Conservation (phyloP, 2,113 vertebrate species). For the Eulemur macaco region DNA sequence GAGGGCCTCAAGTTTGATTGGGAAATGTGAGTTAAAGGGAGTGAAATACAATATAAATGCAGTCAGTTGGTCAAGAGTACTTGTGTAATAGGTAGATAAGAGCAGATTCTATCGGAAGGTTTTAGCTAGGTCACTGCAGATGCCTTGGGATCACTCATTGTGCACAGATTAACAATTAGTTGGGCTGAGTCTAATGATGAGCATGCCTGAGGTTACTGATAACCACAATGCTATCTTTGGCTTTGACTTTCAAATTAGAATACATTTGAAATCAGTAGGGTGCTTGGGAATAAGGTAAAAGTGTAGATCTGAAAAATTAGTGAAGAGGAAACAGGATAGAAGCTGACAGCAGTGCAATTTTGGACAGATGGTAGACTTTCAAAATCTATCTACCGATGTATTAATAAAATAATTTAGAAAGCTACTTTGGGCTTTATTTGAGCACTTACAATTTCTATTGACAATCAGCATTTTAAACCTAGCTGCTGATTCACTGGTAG, state of each 20-base stretch:
- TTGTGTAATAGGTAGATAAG: not conserved
- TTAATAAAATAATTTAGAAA: constrained; percentile 50
- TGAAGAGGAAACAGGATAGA: not conserved
- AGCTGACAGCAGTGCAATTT: not conserved
- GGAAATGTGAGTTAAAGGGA: not conserved
- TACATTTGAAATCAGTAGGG: not conserved
- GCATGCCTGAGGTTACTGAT: not conserved
- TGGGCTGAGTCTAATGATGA: not conserved
- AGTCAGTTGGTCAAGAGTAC: not conserved
- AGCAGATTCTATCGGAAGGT: not conserved
- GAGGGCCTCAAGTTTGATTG: not conserved
- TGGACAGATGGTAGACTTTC: not conserved
- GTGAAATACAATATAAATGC: not conserved
- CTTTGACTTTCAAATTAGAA: not conserved
- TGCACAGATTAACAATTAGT: not conserved
- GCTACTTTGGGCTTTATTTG: not conserved
- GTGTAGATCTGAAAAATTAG: not conserved
- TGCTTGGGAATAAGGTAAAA: not conserved
- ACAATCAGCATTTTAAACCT: constrained; percentile 7
- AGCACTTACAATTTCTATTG: not conserved
- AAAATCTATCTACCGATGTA: not conserved
- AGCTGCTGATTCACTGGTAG: not conserved
- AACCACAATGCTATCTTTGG: not conserved
- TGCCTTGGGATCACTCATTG: not conserved
- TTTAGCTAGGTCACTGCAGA: not conserved